Evolutionary conservation across 2,888 invertebrate species (phyloP).

Genomic region (Uropetala carovei): DNA sequence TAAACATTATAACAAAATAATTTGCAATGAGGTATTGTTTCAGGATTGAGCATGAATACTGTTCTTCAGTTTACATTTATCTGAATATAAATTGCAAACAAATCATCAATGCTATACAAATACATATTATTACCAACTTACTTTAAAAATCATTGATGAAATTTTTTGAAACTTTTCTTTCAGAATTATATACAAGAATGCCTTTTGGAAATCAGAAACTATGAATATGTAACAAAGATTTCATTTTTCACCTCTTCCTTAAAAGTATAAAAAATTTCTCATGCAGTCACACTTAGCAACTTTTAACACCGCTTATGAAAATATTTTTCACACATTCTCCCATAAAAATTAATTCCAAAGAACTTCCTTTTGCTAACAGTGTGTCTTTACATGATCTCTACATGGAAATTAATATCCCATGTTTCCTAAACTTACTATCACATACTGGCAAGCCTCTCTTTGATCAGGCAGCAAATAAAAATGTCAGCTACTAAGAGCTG

Average conservation of each 20-base stretch:
- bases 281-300: not conserved
- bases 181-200: no score
- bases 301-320: not conserved
- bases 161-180: no score
- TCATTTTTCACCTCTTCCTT: not conserved
- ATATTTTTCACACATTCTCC: not conserved
- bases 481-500: not conserved
- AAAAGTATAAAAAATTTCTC: not conserved
- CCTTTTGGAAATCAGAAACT: no score
- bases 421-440: not conserved
- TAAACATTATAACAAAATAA: not conserved
- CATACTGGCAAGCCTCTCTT: conserved; percentile 32
- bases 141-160: no score
- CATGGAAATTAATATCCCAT: not conserved
- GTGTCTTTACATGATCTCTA: not conserved
- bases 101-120: no score
- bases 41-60: not conserved
- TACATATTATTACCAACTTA: no score
- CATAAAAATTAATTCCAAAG: not conserved
- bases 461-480: not conserved
- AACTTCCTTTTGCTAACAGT: not conserved
- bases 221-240: not conserved
- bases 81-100: no score
- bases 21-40: not conserved
- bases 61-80: not conserved